Base-by-base conservation (phyloP, 2,113 vertebrate genomes). In the Butorides virescens region DNA sequence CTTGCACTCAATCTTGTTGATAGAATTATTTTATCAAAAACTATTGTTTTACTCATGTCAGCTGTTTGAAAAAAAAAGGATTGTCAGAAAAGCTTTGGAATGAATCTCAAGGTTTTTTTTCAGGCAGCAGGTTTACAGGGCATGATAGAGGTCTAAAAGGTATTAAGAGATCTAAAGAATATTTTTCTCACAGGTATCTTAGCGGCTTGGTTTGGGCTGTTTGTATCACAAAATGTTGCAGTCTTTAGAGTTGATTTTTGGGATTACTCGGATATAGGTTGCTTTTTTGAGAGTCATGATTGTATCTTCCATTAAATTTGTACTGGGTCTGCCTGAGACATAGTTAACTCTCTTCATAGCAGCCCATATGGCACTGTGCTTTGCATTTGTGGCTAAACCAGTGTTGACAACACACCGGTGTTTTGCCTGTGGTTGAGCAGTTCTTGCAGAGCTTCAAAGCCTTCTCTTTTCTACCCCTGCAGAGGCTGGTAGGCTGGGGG, bases 381-480 rank as follows among this genome's bases (percentile, higher is more conserved):
- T 71, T 34, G 23, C 1, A 0, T 83, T 49, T 75, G 21, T 34
- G 52, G 9, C 7, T 74, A 17, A 59, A 30, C 3, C 59, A 34
- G 7, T 10, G 7, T 4, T 21, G 70, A 9, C 61, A 34, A 49
- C 15, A 27, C 9, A 9, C 6, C 0, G 0, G 8, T 21, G 30
- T 17, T 49, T 39, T 2, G 7, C 10, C 26, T 81, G 44, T 18
- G 50, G 22, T 16, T 61, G 30, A 62, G 10, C 7, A 19, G 18
- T 8, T 13, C 26, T 84, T 67, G 67, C 32, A 73, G 53, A 73
- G 15, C 13, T 39, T 47, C 25, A 53, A 30, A 67, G 32, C 11
- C 13, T 18, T 29, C 4, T 62, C 52, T 61, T n/a, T 7, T 52
- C 49, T 70, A 16, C 11, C 6, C 9, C 11, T 2, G 8, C 8